A percentile compares a stretch with the other conserved stretches of the same genome.
These are phyloP conservation scores for Noctilio leporinus DNA, from an alignment of 2,113 vertebrate genomes.

Conservation along the genomic window DNA sequence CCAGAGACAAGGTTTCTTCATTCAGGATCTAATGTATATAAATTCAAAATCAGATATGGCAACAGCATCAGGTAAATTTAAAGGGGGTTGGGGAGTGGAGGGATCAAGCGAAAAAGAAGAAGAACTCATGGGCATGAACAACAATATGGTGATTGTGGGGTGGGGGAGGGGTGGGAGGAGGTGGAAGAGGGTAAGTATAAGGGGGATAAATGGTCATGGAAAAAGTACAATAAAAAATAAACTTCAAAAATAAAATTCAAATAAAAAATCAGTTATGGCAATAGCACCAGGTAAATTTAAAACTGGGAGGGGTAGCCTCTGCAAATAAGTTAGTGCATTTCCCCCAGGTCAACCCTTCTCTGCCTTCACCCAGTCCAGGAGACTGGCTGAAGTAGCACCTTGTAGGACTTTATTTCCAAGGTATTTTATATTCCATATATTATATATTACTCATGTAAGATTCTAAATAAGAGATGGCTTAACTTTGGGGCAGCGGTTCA, in stretches of 20 bases:
- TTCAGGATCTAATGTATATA: conserved; percentile 83
- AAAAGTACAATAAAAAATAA: too few species aligned
- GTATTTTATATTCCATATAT: not conserved
- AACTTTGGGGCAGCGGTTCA: not conserved
- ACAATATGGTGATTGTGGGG: too few species aligned
- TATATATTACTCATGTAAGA: not conserved
- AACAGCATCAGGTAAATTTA: conserved; percentile 79
- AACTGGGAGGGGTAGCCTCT: not conserved
- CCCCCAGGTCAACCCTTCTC: not conserved
- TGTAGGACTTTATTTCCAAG: not conserved
- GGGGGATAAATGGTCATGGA: too few species aligned
- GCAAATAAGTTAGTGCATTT: not conserved
- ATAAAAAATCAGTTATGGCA: conserved; percentile 82
- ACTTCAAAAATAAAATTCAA: too few species aligned
- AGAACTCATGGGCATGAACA: too few species aligned
- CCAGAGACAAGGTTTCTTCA: conserved; percentile 87
- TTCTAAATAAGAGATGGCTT: not conserved
- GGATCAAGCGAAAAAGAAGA: too few species aligned
- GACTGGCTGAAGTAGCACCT: not conserved
- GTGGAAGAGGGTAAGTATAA: too few species aligned
- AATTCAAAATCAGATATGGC: conserved; percentile 87
- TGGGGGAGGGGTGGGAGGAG: too few species aligned
- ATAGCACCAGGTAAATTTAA: conserved; percentile 79
- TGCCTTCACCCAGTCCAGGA: not conserved
- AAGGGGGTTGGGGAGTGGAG: not conserved